A percentile compares a stretch with the other conserved stretches of the same genome.
Evolutionary conservation across 2,113 vertebrate genomes (phyloP).

Genomic region (Eurypyga helias): DNA sequence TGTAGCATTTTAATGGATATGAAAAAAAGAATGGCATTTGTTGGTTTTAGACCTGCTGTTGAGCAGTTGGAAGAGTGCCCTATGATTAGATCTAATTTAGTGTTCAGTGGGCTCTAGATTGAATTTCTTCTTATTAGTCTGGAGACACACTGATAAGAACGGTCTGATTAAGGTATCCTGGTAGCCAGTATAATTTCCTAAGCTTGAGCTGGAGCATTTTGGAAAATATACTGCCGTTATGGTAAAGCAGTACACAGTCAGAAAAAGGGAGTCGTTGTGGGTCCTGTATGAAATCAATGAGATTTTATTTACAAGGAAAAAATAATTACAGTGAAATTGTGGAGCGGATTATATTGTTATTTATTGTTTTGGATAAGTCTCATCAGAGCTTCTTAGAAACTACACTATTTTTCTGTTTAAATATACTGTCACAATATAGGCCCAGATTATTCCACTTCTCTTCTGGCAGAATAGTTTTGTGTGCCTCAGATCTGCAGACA

Average conservation of each 20-base stretch:
- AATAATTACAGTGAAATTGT: background rate
- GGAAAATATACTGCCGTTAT: background rate
- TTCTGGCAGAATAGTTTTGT: background rate
- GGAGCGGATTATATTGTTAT: background rate
- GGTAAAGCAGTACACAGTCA: background rate
- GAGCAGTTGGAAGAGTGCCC: constrained; percentile 56
- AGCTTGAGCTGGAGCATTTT: background rate
- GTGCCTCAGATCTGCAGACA: background rate
- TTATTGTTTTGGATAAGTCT: background rate
- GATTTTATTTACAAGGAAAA: background rate
- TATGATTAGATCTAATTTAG: constrained; percentile 72
- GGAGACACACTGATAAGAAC: constrained; percentile 70
- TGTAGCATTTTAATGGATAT: constrained; percentile 2
- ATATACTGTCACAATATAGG: background rate
- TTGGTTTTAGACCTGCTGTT: constrained; percentile 58
- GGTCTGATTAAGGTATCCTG: constrained; percentile 65
- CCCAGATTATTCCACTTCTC: background rate
- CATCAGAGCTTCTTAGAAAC: background rate
- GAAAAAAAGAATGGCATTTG: background rate
- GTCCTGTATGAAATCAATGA: background rate
- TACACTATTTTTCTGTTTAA: background rate
- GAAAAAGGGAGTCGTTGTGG: background rate
- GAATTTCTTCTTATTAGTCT: constrained; percentile 76
- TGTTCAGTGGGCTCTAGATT: constrained; percentile 62
- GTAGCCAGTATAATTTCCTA: constrained; percentile 65